Evolutionary conservation across 2,113 vertebrate genomes (phyloP).

Genomic region (Delphinapterus leucas): DNA sequence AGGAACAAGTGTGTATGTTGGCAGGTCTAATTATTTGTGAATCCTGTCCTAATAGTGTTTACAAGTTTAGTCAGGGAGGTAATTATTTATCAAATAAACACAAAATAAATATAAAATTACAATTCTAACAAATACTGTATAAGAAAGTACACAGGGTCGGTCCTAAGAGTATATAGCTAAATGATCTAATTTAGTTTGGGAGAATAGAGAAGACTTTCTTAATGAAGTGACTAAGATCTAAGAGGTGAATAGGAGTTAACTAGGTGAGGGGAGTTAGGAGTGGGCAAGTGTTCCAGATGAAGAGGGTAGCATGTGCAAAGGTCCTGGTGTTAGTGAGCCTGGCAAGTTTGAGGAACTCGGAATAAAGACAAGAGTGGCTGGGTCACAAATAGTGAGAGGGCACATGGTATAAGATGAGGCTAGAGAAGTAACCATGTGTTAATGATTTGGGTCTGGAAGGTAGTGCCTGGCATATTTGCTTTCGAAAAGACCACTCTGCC

Average conservation of each 20-base stretch:
- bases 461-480: background rate
- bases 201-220: background rate
- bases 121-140: background rate
- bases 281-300: background rate
- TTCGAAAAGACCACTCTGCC: background rate
- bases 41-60: background rate
- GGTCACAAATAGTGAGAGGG: background rate
- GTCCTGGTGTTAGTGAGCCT: background rate
- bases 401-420: background rate
- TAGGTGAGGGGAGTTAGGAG: background rate
- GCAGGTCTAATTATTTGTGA: background rate
- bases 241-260: background rate
- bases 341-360: background rate
- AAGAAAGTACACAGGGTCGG: background rate
- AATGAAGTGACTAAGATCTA: background rate
- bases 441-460: background rate
- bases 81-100: background rate
- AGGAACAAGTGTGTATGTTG: background rate
- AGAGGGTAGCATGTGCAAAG: background rate
- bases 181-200: background rate
- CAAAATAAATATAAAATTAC: background rate
- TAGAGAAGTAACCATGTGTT: background rate
- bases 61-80: background rate
- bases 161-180: background rate
- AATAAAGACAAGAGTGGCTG: background rate